A percentile compares a stretch with the other conserved stretches of the same genome.
Evolutionary conservation across 1,140 invertebrate genomes (phyloP).

Genomic region (Gonioctena quinquepunctata): DNA sequence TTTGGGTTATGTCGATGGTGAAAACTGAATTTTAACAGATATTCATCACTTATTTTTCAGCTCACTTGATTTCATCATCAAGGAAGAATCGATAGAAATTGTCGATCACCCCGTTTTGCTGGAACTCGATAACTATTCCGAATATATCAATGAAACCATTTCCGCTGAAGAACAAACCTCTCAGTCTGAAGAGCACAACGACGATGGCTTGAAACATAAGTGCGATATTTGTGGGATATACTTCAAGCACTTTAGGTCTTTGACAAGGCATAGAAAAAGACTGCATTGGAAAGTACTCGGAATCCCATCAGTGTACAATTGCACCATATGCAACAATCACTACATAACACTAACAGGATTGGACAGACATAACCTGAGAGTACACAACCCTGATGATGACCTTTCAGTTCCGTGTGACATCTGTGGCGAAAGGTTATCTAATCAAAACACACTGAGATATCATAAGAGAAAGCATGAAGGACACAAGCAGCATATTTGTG

Average conservation of each 20-base stretch:
- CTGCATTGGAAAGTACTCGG: constrained; percentile 53
- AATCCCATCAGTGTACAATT: constrained; percentile 49
- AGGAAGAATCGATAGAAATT: too few relatives aligned
- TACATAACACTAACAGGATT: constrained; percentile 51
- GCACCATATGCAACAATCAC: constrained; percentile 50
- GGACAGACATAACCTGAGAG: constrained; percentile 46
- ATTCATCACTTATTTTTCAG: too few relatives aligned
- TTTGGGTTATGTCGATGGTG: too few relatives aligned
- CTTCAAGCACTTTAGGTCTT: constrained; percentile 53
- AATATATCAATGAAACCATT: too few relatives aligned
- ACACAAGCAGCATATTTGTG: constrained; percentile 74
- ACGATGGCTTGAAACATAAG: constrained; percentile 52
- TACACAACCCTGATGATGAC: constrained; percentile 42
- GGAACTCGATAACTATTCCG: too few relatives aligned
- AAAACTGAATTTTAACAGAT: too few relatives aligned
- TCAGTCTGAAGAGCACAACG: constrained; percentile 45
- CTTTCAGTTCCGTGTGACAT: constrained; percentile 64
- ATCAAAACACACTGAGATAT: constrained; percentile 70
- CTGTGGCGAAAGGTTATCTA: constrained; percentile 77
- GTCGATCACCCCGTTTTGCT: too few relatives aligned
- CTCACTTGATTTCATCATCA: too few relatives aligned
- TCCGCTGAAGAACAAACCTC: too few relatives aligned
- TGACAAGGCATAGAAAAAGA: constrained; percentile 49
- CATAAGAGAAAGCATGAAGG: constrained; percentile 72
- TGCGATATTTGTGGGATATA: constrained; percentile 66